These are phyloP conservation scores for Acrossocheilus wenchowensis DNA, from an alignment of 2,797 vertebrate species.

Conservation along the genomic window DNA sequence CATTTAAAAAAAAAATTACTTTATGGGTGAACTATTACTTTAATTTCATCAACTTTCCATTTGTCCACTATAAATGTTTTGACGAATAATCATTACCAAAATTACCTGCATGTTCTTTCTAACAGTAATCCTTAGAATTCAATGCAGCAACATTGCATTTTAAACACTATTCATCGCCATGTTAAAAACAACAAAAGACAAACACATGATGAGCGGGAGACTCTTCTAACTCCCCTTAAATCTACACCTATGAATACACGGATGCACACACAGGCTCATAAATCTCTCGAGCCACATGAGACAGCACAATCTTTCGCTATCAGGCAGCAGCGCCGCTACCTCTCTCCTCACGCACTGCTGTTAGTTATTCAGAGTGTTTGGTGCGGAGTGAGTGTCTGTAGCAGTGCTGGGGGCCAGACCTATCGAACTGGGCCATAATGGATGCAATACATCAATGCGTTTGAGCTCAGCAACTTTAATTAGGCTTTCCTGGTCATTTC, in stretches of 20 bases:
- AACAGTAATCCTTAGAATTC: not conserved
- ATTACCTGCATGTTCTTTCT: not conserved
- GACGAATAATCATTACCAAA: not conserved
- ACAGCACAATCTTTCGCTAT: constrained; percentile 69
- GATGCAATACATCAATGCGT: constrained; percentile 99
- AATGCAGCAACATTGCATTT: not conserved
- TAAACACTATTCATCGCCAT: not conserved
- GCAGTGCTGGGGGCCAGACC: constrained; percentile 86
- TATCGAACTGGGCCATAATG: constrained; percentile 96
- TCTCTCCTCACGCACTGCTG: constrained; percentile 67
- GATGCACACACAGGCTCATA: constrained; percentile 57
- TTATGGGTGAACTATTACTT: no score
- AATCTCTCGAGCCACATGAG: constrained; percentile 69
- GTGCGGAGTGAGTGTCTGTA: constrained; percentile 84
- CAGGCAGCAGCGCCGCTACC: constrained; percentile 63
- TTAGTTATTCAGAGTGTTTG: constrained; percentile 97
- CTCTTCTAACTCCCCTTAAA: not conserved
- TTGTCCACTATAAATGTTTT: not conserved
- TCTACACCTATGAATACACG: constrained; percentile 5
- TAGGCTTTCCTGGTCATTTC: constrained; percentile 97
- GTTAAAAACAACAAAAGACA: not conserved
- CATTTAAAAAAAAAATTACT: no score
- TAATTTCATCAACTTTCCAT: not conserved
- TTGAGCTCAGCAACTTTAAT: constrained; percentile 99
- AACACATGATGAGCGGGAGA: not conserved